phyloP scores from a whole-genome alignment of 2,888 invertebrate species.

The Myopa testacea region DNA sequence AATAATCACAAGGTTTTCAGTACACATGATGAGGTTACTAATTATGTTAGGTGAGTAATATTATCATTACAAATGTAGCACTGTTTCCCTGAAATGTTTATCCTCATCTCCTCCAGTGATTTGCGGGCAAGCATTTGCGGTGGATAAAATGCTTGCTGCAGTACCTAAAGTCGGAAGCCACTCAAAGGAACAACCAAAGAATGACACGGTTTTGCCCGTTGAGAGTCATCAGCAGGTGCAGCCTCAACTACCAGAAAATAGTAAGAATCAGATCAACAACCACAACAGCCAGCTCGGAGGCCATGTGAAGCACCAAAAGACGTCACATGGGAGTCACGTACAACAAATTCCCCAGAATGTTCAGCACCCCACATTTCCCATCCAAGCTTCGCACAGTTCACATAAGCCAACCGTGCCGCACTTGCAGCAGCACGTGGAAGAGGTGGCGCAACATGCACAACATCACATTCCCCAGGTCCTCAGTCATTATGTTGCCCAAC shows the following conservation, averaged over 20 bases:
- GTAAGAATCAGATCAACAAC: background rate
- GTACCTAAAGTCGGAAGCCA: conserved; percentile 40
- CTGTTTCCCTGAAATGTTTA: background rate
- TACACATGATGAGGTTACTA: conserved; percentile 3
- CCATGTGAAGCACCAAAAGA: too few species aligned
- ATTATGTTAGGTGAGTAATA: conserved; percentile 22
- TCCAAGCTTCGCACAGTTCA: background rate
- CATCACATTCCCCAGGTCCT: conserved; percentile 45
- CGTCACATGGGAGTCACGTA: too few species aligned
- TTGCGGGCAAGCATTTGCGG: conserved; percentile 12
- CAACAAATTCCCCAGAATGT: too few species aligned
- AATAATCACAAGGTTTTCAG: background rate
- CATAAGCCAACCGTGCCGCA: background rate
- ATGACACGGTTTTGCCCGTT: conserved; percentile 46
- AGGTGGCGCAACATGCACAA: conserved; percentile 40
- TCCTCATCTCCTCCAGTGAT: conserved; percentile 2
- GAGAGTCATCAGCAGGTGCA: conserved; percentile 48
- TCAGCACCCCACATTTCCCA: background rate
- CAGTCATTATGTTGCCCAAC: conserved; percentile 34
- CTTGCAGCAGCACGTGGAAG: background rate
- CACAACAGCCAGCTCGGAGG: background rate
- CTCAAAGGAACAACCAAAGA: conserved; percentile 49
- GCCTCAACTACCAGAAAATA: background rate
- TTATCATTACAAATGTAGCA: background rate
- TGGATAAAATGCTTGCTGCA: background rate